phyloP scores from a whole-genome alignment of 2,888 invertebrate species.

The Drosophila flavopinicola region DNA sequence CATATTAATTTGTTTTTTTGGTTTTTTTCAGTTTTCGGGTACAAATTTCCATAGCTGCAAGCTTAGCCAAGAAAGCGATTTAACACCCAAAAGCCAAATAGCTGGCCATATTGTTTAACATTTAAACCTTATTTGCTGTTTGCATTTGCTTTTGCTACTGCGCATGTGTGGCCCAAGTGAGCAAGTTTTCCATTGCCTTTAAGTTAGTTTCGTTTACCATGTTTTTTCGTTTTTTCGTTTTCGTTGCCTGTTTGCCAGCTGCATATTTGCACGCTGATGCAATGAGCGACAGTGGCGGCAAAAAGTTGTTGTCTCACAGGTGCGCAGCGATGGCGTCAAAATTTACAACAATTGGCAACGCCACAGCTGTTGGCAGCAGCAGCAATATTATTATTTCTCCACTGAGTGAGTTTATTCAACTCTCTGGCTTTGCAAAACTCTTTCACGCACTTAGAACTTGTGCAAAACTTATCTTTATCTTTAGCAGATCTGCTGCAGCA shows the following conservation, averaged over 20 bases:
- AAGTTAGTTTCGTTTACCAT: conserved; percentile 29
- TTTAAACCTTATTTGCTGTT: conserved; percentile 44
- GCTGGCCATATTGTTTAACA: conserved; percentile 40
- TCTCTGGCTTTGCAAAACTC: conserved; percentile 7
- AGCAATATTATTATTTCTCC: neutral
- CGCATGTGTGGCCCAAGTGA: conserved; percentile 60
- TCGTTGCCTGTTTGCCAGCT: conserved; percentile 30
- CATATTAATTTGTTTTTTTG: conserved; percentile 67
- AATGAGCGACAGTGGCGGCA: conserved; percentile 50
- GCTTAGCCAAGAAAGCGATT: conserved; percentile 45
- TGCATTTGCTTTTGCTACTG: conserved; percentile 37
- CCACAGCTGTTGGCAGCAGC: conserved; percentile 1
- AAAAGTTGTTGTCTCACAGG: conserved; percentile 47
- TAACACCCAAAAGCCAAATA: conserved; percentile 53
- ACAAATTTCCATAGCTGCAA: neutral
- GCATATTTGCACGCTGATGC: conserved; percentile 69
- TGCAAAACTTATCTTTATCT: conserved; percentile 36
- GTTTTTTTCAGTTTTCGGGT: conserved; percentile 27
- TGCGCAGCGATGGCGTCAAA: conserved; percentile 21
- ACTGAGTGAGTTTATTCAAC: conserved; percentile 29
- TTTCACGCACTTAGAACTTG: conserved; percentile 11
- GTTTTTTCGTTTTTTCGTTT: conserved; percentile 9
- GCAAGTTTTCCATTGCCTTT: conserved; percentile 45
- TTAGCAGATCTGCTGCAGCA: conserved; percentile 9
- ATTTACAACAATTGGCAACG: conserved; percentile 7